Conservation (phyloP, 1,140 invertebrate species). For the Asobara japonica region DNA sequence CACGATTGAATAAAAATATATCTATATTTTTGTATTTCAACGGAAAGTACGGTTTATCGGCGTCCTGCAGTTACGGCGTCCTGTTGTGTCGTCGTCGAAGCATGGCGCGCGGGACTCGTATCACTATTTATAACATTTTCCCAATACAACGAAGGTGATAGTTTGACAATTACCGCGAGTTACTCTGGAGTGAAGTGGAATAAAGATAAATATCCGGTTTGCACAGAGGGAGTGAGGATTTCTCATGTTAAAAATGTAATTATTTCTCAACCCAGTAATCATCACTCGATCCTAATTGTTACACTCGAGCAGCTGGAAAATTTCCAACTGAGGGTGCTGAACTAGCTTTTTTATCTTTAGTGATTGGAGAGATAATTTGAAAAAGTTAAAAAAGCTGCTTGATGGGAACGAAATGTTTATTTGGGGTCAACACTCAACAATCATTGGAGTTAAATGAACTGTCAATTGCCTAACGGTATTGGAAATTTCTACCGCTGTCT, state of each 20-base stretch:
- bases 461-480: background rate
- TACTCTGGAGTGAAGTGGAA: conserved; percentile 8
- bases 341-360: too few relatives aligned
- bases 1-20: background rate
- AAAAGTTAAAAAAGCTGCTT: background rate
- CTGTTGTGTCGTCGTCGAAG: background rate
- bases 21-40: background rate
- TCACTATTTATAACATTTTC: background rate
- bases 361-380: too few relatives aligned
- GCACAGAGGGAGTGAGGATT: background rate
- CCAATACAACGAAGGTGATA: conserved; percentile 25
- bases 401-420: background rate
- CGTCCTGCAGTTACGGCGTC: conserved; percentile 15
- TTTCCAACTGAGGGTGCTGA: background rate
- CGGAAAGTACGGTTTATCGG: background rate
- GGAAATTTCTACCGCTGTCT: background rate
- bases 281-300: background rate
- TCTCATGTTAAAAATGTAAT: background rate
- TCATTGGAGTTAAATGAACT: background rate
- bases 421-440: background rate
- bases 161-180: conserved; percentile 1
- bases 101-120: conserved; percentile 24
- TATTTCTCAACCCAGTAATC: background rate
- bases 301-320: background rate
- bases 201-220: background rate